Base-by-base conservation (phyloP, 2,113 vertebrate species). In the Ailuropoda melanoleuca region DNA sequence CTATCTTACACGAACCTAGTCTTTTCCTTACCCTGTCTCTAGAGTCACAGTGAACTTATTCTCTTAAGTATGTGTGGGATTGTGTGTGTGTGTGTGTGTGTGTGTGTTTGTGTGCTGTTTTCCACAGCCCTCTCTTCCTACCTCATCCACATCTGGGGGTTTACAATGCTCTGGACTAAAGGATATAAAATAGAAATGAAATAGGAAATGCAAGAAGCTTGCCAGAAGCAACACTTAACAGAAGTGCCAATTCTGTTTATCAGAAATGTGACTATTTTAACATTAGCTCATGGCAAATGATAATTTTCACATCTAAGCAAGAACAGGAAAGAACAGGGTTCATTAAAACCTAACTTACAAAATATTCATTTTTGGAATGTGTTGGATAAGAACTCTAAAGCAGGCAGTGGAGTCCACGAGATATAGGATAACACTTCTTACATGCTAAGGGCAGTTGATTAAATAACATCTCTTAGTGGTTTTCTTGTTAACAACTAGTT, bases 201-300 rank as follows among this genome's bases (percentile, higher is more conserved):
- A 96, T 77, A 94, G 81, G 6, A 97, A 95, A 94, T 77, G 14
- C 39, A 93, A 95, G 34, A 8, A 92, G 19, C 14, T 90, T 66
- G 14, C 80, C 29, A 58, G 24, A 90, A 96, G 90, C 83, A 96
- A 70, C 46, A 56, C 39, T 89, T 96, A 92, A 88, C 13, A 83
- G 48, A 96, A 93, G 64, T 86, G 46, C 56, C 74, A 75, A n/a
- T 96, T 96, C 43, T 97, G 34, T 85, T 94, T 87, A 90, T 95
- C 62, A 96, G 68, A 97, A 96, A 97, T 92, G 14, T 80, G 43
- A 95, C n/a, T 90, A 55, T 84, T 93, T 90, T 84, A 96, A 89
- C 89, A 11, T 85, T 89, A 92, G 64, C 68, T 94, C 23, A 26
- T 90, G 77, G 60, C 92, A 97, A 92, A 94, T 64, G 43, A 34